phyloP scores from a whole-genome alignment of 2,113 vertebrate species.

The Rhinopomastus cyanomelas region DNA sequence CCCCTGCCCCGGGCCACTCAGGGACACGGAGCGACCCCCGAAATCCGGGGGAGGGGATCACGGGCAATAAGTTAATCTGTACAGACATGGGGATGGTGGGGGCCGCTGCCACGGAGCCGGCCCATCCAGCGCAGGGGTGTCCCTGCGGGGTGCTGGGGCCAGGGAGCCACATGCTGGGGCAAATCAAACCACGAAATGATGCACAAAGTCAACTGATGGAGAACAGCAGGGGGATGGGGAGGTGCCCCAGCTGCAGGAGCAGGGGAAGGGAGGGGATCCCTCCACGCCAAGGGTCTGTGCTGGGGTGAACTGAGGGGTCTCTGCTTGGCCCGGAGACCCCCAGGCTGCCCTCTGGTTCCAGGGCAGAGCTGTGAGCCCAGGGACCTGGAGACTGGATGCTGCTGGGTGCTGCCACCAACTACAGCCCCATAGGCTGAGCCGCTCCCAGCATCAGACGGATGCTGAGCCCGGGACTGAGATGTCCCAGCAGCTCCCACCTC shows the following conservation, averaged over 20 bases:
- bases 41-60: neutral
- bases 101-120: fast-evolving
- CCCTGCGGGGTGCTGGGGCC: fast-evolving
- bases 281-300: neutral
- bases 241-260: neutral
- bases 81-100: neutral
- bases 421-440: neutral
- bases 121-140: neutral
- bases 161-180: neutral
- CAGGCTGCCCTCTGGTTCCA: neutral
- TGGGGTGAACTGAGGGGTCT: neutral
- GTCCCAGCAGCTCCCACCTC: neutral
- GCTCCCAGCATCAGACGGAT: neutral
- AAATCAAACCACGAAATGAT: neutral
- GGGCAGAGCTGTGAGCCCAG: neutral
- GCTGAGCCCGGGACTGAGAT: neutral
- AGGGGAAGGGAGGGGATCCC: neutral
- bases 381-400: fast-evolving
- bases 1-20: fast-evolving
- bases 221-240: neutral
- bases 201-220: neutral
- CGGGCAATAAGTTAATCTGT: slow-evolving; percentile 57
- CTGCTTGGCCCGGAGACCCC: neutral
- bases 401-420: neutral
- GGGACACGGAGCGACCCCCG: neutral